Evolutionary conservation across 2,797 vertebrate species (phyloP), one percentile per base, ranked within the genome.

Genomic region (Chaetophractus vellerosus): DNA sequence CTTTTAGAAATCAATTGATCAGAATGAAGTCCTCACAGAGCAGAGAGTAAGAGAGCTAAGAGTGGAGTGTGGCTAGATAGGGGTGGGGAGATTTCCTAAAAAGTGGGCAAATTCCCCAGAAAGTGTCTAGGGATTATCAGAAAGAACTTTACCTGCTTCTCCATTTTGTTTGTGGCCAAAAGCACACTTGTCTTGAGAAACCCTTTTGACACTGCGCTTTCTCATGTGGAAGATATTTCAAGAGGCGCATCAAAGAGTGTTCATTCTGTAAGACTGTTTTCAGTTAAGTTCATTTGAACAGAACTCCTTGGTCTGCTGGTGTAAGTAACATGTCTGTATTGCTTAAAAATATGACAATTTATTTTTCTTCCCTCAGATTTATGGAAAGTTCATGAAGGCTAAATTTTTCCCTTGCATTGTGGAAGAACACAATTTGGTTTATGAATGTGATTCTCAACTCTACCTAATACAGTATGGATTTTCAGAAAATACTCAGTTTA

Each of bases 191-290:
- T 90, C 88, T 88, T 87, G 68, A 90, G 71, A 94, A 90, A 81
- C 26, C 28, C 50, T 94, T 79, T 80, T 23, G 64, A 94, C 83
- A 90, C 52, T 85, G 87, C 10, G 21, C n/a, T 87, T 96, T 93
- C 75, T 93, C 75, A 94, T 88, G 90, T 21, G 59, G 76, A 95
- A 92, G 78, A 68, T 75, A 79, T 96, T 93, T 68, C 64, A 66
- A 96, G 81, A 88, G 59, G 31, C 71, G 74, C 59, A 95, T 91
- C 96, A 97, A 95, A 96, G 96, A 41, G n/a, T 59, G 93, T 93
- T 95, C 84, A 94, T 80, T 96, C 88, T 86, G 31, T 95, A 61
- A 81, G 45, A 89, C 94, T 95, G 68, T 96, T 97, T 93, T 93
- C 74, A 93, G 74, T 78, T 88, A 79, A 95, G 71, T 91, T 93